phyloP scores from a whole-genome alignment of 2,113 vertebrate genomes.

The Sarotherodon lohbergeri region DNA sequence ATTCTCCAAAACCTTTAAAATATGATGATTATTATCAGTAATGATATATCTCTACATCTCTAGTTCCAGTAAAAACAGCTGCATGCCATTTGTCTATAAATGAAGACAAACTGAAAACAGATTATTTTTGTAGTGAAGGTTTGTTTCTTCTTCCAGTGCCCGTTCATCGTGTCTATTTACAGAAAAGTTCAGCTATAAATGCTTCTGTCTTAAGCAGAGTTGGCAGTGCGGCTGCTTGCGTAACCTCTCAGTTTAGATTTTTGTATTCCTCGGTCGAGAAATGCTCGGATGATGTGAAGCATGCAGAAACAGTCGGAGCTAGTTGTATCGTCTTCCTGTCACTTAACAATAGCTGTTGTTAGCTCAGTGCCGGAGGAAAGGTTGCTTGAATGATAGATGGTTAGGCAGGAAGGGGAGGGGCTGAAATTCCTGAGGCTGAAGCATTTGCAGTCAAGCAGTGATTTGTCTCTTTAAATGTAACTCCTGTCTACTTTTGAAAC shows the following conservation, averaged over 20 bases:
- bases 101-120: neutral
- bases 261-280: neutral
- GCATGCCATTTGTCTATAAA: neutral
- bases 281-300: neutral
- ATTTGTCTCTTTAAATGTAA: conserved; percentile 23
- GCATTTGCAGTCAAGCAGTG: conserved; percentile 20
- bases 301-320: conserved; percentile 3
- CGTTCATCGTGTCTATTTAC: neutral
- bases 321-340: conserved; percentile 21
- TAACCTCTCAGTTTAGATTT: neutral
- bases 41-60: neutral
- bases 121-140: neutral
- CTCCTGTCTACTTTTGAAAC: conserved; percentile 34
- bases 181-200: neutral
- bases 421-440: conserved; percentile 15
- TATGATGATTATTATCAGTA: neutral
- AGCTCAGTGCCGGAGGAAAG: conserved; percentile 10
- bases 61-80: neutral
- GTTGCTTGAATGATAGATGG: conserved; percentile 2
- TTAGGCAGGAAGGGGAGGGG: neutral
- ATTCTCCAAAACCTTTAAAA: neutral
- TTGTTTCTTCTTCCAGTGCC: neutral
- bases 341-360: conserved; percentile 43
- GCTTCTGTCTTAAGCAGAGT: neutral
- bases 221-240: neutral